Percentiles rank a stretch among this genome's conserved stretches.
Evolutionary conservation across 2,888 invertebrate species (phyloP).

Genomic region (Neoaliturus tenellus): DNA sequence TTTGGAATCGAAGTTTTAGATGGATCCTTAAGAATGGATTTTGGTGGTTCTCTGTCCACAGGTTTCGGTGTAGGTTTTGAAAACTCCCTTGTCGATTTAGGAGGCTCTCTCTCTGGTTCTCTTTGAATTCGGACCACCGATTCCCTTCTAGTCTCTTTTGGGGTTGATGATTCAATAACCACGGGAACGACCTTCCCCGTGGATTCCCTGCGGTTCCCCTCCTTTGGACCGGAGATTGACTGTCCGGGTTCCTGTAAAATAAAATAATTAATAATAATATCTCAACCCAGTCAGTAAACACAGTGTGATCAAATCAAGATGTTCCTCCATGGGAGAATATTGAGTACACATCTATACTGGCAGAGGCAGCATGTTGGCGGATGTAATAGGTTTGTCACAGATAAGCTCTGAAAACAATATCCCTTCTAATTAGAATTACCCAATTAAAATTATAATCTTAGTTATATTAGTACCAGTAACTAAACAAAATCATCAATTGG

Average conservation of each 20-base stretch:
- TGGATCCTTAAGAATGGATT: slow-evolving; percentile 50
- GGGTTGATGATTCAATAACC: slow-evolving; percentile 34
- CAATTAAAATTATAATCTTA: too few relatives aligned
- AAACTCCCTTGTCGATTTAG: slow-evolving; percentile 25
- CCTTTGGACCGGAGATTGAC: slow-evolving; percentile 41
- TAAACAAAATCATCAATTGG: too few relatives aligned
- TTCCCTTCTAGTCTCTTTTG: slow-evolving; percentile 10
- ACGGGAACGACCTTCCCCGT: slow-evolving; percentile 18
- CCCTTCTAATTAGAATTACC: too few relatives aligned
- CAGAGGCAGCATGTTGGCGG: too few relatives aligned
- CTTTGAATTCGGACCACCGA: slow-evolving; percentile 17
- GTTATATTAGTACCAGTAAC: too few relatives aligned
- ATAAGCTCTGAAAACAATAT: too few relatives aligned
- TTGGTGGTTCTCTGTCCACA: slow-evolving; percentile 43
- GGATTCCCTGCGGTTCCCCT: slow-evolving; percentile 36
- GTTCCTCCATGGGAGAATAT: too few relatives aligned
- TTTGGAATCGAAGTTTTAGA: slow-evolving; percentile 37
- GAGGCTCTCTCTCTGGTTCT: slow-evolving; percentile 31
- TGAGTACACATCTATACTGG: too few relatives aligned
- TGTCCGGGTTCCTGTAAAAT: slow-evolving; percentile 31
- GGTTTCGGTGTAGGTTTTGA: slow-evolving; percentile 51
- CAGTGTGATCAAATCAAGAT: too few relatives aligned
- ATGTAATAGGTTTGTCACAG: too few relatives aligned
- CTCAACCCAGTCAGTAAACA: neutral
- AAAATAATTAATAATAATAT: neutral